Evolutionary conservation across 2,113 vertebrate genomes (phyloP), one percentile per base, ranked within the genome.

Genomic region (Sisor rabdophorus): DNA sequence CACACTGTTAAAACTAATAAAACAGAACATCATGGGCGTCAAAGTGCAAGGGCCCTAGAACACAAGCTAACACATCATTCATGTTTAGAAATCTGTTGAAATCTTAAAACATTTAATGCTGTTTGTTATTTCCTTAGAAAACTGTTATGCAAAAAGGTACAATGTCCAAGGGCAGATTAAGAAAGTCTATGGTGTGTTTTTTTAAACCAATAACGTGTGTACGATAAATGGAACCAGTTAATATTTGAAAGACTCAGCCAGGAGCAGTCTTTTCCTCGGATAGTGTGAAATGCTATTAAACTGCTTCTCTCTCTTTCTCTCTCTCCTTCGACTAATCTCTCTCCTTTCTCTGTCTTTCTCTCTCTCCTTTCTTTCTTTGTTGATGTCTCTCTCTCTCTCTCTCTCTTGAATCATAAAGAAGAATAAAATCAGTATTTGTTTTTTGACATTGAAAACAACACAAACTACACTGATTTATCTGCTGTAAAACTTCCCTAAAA

Each of bases 341-440:
- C 70, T 26, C 53, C 22, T 36, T 22, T 36, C 22, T n/a, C 32
- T 36, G 3, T 36, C 36, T n/a, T 20, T n/a, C 36, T n/a, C 36
- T 17, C n/a, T 9, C 36, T n/a, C 40, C 63, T 65, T 36, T 44
- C 36, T 44, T n/a, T 24, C 63, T 47, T n/a, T n/a, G n/a, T n/a
- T n/a, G n/a, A n/a, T n/a, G n/a, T n/a, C 63, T 22, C 63, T 65
- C 63, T 44, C 36, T 44, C 40, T 24, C 63, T 47, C 36, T 17
- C 20, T 50, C 44, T 1, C 24, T 26, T 19, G 9, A 71, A 20
- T 22, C 15, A 58, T 30, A 26, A 1, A 70, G 20, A 3, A 16
- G 11, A 16, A 76, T 30, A 28, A 58, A 81, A 74, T 71, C 15
- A 79, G 53, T 58, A 47, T 60, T 22, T 71, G 65, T 71, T 52